Evolutionary conservation across 1,140 invertebrate genomes (phyloP).

Genomic region (Papilio polytes): DNA sequence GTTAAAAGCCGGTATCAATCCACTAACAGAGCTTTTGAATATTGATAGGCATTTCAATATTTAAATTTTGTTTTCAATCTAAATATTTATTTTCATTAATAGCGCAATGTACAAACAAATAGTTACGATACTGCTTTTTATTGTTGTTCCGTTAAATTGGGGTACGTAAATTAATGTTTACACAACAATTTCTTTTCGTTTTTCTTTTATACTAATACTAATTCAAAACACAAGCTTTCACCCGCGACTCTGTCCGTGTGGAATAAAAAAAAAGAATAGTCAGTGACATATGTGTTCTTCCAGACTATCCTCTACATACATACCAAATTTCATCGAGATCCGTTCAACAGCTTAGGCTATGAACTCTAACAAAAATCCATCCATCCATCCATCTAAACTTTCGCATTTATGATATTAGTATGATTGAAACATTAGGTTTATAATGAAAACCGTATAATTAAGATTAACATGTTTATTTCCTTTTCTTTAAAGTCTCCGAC

Average conservation of each 20-base stretch:
- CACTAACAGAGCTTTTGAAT: slow-evolving; percentile 28
- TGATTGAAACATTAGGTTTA: background rate
- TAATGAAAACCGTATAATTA: background rate
- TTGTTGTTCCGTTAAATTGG: background rate
- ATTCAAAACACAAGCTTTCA: too few relatives aligned
- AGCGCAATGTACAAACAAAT: background rate
- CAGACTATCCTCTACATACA: too few relatives aligned
- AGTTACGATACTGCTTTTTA: background rate
- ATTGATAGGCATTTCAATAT: slow-evolving; percentile 38
- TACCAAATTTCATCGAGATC: too few relatives aligned
- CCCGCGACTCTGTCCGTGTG: too few relatives aligned
- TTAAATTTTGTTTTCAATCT: slow-evolving; percentile 36
- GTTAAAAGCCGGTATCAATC: slow-evolving; percentile 30
- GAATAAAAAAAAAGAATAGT: too few relatives aligned
- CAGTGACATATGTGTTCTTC: too few relatives aligned
- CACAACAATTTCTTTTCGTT: background rate
- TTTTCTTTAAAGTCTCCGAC: background rate
- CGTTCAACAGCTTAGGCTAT: too few relatives aligned
- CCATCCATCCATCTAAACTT: too few relatives aligned
- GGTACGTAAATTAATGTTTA: background rate
- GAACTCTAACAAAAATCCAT: too few relatives aligned
- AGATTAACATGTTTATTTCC: background rate
- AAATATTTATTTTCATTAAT: slow-evolving; percentile 17
- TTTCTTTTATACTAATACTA: too few relatives aligned
- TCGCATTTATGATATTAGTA: too few relatives aligned